Evolutionary conservation across 2,797 vertebrate species (phyloP), one percentile per base, ranked within the genome.

Genomic region (Leptoclinus maculatus): DNA sequence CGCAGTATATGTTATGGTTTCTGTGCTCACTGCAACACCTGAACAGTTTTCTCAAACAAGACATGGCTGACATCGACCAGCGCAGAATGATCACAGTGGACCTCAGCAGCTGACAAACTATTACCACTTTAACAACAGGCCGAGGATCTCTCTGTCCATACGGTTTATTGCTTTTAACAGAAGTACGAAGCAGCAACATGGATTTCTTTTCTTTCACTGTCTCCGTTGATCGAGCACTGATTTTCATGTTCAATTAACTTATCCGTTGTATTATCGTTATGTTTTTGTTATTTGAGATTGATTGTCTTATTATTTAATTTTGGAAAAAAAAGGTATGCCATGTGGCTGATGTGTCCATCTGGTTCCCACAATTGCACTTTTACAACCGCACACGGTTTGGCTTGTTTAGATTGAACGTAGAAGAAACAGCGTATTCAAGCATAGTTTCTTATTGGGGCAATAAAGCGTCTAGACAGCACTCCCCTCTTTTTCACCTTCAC

Each of bases 391-490:
- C 86, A 78, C 89, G 85, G 89, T 94, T 90, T 87, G 88, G 90
- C 81, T 87, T 94, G 94, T 97, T 97, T 97, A 95, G 97, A 96
- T 96, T 97, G 95, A 97, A 94, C 88, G 94, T 92, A 96, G 96
- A 94, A 95, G 95, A 96, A 96, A 96, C 95, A 95, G 89, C 89
- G 95, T 94, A 95, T 97, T 97, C 96, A 95, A 95, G 94, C 96
- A 94, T 96, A 93, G 95, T 93, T 96, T 97, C 96, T 98, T 99
- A 99, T 97, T 97, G 98, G 96, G 88, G 96, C 95, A 94, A 97
- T 99, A 99, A 99, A 99, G 89, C 95, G 98, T 99, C 98, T 99
- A 99, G 98, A 99, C 98, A 96, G 95, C 96, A 95, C 97, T 96
- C 97, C 97, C 93, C 90, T 91, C 89, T 92, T 89, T 88, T 91